Evolutionary conservation across 2,113 vertebrate species (phyloP).

Genomic region (Mionectes macconnelli): DNA sequence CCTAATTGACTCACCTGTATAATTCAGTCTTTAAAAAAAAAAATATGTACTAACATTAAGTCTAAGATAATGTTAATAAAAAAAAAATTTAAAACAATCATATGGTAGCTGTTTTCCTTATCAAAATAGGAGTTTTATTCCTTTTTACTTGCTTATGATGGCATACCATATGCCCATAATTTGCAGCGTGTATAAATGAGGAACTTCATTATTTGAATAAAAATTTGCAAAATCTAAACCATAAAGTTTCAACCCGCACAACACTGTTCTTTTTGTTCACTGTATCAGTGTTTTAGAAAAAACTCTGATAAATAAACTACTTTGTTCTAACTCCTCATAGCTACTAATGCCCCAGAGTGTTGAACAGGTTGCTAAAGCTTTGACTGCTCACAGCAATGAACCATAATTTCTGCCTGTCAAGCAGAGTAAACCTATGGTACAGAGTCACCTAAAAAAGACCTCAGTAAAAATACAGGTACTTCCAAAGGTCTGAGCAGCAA

Average conservation of each 20-base stretch:
- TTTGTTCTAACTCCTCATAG: neutral
- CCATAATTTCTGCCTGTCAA: neutral
- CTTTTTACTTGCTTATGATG: neutral
- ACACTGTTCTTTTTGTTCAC: neutral
- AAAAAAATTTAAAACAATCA: neutral
- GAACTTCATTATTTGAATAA: neutral
- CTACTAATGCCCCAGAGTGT: neutral
- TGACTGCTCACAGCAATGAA: neutral
- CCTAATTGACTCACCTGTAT: neutral
- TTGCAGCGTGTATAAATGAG: neutral
- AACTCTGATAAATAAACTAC: neutral
- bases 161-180: neutral
- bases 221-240: neutral
- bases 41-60: no score
- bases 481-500: neutral
- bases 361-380: neutral
- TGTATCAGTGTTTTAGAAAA: neutral
- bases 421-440: neutral
- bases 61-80: neutral
- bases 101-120: neutral
- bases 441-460: neutral
- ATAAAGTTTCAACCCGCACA: neutral
- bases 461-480: neutral
- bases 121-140: neutral
- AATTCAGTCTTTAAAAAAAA: neutral